phyloP scores from a whole-genome alignment of 2,888 invertebrate genomes.

The Zelleria hepariella region DNA sequence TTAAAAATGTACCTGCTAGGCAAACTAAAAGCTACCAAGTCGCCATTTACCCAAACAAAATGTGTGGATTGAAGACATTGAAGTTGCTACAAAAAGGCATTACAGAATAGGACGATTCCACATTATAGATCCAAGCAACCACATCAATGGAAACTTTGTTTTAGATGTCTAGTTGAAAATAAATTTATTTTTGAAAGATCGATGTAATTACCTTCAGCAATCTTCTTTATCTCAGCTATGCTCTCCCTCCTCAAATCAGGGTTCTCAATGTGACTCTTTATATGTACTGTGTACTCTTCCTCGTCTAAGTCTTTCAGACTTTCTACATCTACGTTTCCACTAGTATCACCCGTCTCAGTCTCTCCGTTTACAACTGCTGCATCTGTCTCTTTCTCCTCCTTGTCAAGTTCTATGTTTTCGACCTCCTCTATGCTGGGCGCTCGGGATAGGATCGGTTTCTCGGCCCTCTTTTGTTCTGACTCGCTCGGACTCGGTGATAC shows the following conservation, averaged over 20 bases:
- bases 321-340: constrained; percentile 47
- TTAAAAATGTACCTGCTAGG: too few species aligned
- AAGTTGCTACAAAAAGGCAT: too few species aligned
- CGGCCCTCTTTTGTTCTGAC: constrained; percentile 47
- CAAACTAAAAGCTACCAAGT: too few species aligned
- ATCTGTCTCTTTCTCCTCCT: constrained; percentile 41
- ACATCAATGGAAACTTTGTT: too few species aligned
- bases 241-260: constrained; percentile 62
- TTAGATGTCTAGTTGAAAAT: too few species aligned
- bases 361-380: constrained; percentile 62
- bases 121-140: too few species aligned
- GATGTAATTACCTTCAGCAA: constrained; percentile 58
- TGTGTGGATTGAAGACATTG: too few species aligned
- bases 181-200: too few species aligned
- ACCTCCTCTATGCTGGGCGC: constrained; percentile 66
- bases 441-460: constrained; percentile 53
- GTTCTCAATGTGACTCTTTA: constrained; percentile 58
- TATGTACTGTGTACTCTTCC: constrained; percentile 44
- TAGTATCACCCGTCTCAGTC: constrained; percentile 70
- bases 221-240: constrained; percentile 61
- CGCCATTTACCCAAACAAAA: too few species aligned
- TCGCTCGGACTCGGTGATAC: constrained; percentile 66
- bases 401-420: constrained; percentile 58
- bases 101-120: too few species aligned
- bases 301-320: constrained; percentile 64